Percentiles rank a stretch among this genome's conserved stretches.
Evolutionary conservation across 92 coral and sea anemone genomes (phyloP).

Genomic region (Paramuricea clavata): DNA sequence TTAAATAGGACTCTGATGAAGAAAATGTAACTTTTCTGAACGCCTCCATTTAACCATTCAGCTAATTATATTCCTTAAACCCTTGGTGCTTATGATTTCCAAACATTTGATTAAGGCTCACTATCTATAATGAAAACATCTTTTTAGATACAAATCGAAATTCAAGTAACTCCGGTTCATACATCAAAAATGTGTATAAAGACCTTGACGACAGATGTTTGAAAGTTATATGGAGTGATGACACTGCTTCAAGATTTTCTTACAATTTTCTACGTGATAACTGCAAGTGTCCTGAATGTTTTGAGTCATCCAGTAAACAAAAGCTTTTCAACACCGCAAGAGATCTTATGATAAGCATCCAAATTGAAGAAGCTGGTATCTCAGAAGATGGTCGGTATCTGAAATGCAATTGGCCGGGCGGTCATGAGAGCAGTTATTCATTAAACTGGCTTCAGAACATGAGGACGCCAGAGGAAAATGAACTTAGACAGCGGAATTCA

Average conservation of each 20-base stretch:
- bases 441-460: conserved; percentile 35
- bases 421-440: conserved; percentile 38
- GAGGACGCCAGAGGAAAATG: conserved; percentile 18
- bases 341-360: neutral
- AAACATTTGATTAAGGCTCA: too few species aligned
- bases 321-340: conserved; percentile 16
- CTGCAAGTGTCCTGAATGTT: conserved; percentile 47
- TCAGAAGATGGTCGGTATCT: conserved; percentile 27
- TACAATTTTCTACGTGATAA: conserved; percentile 47
- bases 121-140: too few species aligned
- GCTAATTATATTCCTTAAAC: too few species aligned
- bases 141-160: neutral
- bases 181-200: neutral
- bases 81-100: too few species aligned
- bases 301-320: conserved; percentile 35
- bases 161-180: neutral
- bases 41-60: too few species aligned
- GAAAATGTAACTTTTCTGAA: too few species aligned
- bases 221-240: conserved; percentile 43
- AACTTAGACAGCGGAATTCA: neutral
- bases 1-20: too few species aligned
- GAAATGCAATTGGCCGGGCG: conserved; percentile 39
- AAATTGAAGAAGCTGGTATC: neutral
- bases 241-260: conserved; percentile 38
- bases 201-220: conserved; percentile 34